Percentiles rank a stretch among this genome's conserved stretches.
Conservation (phyloP, 2,113 vertebrate species). For the Neogobius melanostomus region DNA sequence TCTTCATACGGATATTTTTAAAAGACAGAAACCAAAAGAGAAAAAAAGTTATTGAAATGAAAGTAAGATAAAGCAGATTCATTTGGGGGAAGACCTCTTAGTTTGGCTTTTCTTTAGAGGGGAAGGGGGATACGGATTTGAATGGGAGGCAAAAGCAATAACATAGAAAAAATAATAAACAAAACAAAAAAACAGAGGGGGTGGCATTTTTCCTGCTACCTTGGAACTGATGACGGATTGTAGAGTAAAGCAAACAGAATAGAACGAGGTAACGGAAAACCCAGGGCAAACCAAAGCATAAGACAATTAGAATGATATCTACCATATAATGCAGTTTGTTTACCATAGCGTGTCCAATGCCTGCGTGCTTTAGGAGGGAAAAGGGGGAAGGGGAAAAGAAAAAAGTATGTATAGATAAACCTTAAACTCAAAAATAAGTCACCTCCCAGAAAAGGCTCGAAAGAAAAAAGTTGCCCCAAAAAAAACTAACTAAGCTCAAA, state of each 20-base stretch:
- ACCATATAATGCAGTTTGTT: constrained; percentile 99
- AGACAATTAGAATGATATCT: constrained; percentile 99
- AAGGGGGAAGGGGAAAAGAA: constrained; percentile 72
- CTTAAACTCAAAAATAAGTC: constrained; percentile 77
- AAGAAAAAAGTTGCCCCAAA: constrained; percentile 15
- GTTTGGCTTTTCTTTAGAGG: constrained; percentile 38
- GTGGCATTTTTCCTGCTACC: constrained; percentile 74
- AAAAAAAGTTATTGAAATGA: constrained; percentile 12
- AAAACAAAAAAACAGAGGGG: constrained; percentile 65
- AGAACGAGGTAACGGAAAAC: constrained; percentile 80
- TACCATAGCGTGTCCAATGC: constrained; percentile 99
- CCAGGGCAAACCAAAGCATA: constrained; percentile 86
- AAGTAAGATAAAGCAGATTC: constrained; percentile 15
- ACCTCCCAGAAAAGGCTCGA: constrained; percentile 64
- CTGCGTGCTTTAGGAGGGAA: constrained; percentile 90
- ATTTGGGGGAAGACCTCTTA: constrained; percentile 65
- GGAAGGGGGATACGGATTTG: constrained; percentile 30
- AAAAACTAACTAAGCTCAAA: constrained; percentile 48
- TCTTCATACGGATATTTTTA: constrained; percentile 71
- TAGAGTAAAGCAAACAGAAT: constrained; percentile 80
- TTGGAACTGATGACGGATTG: constrained; percentile 77
- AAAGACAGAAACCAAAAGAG: constrained; percentile 16
- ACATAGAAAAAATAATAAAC: constrained; percentile 56
- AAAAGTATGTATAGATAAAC: constrained; percentile 77
- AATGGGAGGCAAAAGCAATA: constrained; percentile 59